Base-by-base conservation (phyloP, 2,888 invertebrate species). In the Eurytoma adleriae region DNA sequence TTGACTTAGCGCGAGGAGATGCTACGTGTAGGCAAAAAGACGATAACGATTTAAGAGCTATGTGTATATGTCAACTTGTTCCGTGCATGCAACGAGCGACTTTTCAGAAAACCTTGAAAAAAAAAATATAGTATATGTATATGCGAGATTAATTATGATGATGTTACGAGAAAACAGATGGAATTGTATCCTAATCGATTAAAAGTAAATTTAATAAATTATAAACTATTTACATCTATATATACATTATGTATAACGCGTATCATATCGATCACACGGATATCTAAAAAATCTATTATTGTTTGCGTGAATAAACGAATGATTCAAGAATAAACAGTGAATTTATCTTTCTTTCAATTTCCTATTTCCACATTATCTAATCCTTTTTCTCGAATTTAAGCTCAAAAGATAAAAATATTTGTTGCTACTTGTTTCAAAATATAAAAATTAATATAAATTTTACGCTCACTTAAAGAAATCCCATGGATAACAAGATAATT, bases 241-340 rank as follows among this genome's bases (percentile, higher is more conserved):
- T 83, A 83, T 61, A 80, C 78, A 83, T 79, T 79, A 80, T 82
- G 76, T 80, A 82, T 80, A 79, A 80, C 74, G 74, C 74, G 76
- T 79, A 82, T 78, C 80, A 83, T 82, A 83, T 83, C 74, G 83
- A 83, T 83, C 82, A 80, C 84, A 86, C 83, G 84, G 81, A 86
- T 86, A 86, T 87, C 82, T 84, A 86, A 70, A 81, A 82, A 86
- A 86, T 86, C 85, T 86, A 86, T 86, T 85, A 85, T 87, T 88
- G 86, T 88, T 87, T 86, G 86, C 85, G 87, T 86, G 88, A 88
- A 88, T 88, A 89, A 88, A 89, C 84, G 85, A 83, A 86, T 86
- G 86, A 88, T 87, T 86, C 82, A 86, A 86, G 64, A 81, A 81
- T 78, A 81, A 64, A 61, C 5, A 30, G 14, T 48, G 27, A 61